Conservation (phyloP, 2,797 vertebrate species). For the Myotis myotis region DNA sequence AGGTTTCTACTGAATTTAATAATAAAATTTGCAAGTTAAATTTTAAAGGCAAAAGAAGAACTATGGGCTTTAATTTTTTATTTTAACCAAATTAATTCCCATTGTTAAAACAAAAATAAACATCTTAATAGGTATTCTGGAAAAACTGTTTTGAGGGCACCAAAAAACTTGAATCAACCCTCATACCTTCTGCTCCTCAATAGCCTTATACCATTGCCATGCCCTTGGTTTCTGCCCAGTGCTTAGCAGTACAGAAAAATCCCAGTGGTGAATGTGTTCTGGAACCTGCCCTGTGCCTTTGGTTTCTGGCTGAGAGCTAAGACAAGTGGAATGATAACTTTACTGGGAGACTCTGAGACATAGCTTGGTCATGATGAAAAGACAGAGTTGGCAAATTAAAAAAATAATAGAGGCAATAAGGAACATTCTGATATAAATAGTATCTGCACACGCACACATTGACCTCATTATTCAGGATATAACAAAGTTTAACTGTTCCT, state of each 20-base stretch:
- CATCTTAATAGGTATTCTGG: not conserved
- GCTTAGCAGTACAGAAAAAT: not conserved
- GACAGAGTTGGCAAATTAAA: not conserved
- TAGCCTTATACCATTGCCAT: not conserved
- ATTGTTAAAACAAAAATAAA: conserved; percentile 35
- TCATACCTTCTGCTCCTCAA: not conserved
- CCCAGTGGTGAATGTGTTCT: not conserved
- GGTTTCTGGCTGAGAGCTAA: not conserved
- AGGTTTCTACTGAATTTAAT: not conserved
- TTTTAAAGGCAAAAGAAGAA: not conserved
- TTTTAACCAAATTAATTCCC: not conserved
- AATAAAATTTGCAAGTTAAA: not conserved
- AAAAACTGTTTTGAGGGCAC: not conserved
- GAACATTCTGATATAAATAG: not conserved
- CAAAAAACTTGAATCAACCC: not conserved
- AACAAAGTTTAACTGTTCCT: not conserved
- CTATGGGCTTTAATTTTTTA: not conserved
- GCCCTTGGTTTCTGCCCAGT: not conserved
- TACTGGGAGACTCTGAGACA: not conserved
- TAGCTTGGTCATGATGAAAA: not conserved
- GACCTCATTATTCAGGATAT: not conserved
- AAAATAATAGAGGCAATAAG: not conserved
- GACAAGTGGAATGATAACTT: not conserved
- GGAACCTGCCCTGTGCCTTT: not conserved
- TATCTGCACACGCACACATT: not conserved